These are phyloP conservation scores for Mythimna ferrago DNA, from an alignment of 2,888 invertebrate genomes.

Conservation along the genomic window DNA sequence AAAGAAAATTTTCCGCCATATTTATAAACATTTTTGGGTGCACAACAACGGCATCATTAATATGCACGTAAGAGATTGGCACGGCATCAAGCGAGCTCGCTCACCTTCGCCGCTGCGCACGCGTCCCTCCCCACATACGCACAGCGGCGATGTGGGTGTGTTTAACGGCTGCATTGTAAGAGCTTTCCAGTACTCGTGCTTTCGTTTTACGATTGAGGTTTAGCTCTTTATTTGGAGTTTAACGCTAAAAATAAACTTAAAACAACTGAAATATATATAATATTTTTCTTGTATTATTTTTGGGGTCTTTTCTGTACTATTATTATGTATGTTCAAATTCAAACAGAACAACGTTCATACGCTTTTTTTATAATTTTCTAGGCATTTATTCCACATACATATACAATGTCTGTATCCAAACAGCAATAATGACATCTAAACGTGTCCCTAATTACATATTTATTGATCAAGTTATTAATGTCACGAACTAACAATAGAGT, in stretches of 20 bases:
- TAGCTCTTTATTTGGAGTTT: background rate
- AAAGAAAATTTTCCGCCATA: slow-evolving; percentile 22
- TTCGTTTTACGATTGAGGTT: slow-evolving; percentile 19
- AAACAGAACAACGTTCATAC: background rate
- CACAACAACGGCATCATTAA: slow-evolving; percentile 65
- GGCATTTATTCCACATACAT: background rate
- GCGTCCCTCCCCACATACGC: slow-evolving; percentile 66
- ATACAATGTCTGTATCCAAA: background rate
- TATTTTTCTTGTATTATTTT: too few relatives aligned
- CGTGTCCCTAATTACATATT: slow-evolving; percentile 31
- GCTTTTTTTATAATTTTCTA: background rate
- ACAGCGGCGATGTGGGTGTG: slow-evolving; percentile 52
- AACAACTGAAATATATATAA: too few relatives aligned
- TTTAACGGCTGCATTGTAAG: slow-evolving; percentile 51
- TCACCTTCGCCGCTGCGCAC: slow-evolving; percentile 82
- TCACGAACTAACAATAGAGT: slow-evolving; percentile 1
- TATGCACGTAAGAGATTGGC: slow-evolving; percentile 81
- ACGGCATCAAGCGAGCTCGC: slow-evolving; percentile 80
- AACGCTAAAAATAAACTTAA: background rate
- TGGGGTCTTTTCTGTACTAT: too few relatives aligned
- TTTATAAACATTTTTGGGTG: slow-evolving; percentile 43
- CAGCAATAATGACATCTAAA: background rate
- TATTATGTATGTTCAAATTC: too few relatives aligned
- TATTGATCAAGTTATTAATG: slow-evolving; percentile 33
- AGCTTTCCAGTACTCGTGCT: slow-evolving; percentile 54